Percentiles rank a stretch among this genome's conserved stretches.
Conservation (phyloP, 2,797 vertebrate species). For the Tamandua tetradactyla region DNA sequence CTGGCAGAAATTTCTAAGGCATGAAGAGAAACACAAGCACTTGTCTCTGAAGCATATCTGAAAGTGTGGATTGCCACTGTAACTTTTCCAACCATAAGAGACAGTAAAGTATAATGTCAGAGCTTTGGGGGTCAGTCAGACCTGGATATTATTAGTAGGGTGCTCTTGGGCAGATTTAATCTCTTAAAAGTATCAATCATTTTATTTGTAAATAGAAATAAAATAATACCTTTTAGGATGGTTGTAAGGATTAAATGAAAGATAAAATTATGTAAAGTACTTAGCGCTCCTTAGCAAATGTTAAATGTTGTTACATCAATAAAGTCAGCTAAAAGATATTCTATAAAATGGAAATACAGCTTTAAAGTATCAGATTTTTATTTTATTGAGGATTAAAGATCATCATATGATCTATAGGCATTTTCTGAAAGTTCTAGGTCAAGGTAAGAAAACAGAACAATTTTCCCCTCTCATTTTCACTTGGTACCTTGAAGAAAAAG, state of each 20-base stretch:
- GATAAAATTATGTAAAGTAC: background rate
- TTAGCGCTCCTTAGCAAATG: background rate
- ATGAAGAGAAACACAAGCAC: background rate
- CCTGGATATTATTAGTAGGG: background rate
- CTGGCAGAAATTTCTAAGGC: background rate
- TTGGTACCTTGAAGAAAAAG: conserved; percentile 27
- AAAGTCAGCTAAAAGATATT: conserved; percentile 34
- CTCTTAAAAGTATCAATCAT: conserved; percentile 6
- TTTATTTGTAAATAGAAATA: conserved; percentile 4
- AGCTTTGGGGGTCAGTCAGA: background rate
- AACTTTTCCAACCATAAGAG: background rate
- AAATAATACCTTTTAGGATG: background rate
- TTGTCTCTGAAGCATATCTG: background rate
- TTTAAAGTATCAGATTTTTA: conserved; percentile 26
- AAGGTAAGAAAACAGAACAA: conserved; percentile 6
- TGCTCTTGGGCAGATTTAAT: background rate
- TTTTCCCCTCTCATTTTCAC: conserved; percentile 42
- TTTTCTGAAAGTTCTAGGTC: background rate
- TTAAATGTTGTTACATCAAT: conserved; percentile 28
- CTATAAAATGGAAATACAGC: background rate
- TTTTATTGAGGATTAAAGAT: conserved; percentile 19
- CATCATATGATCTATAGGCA: background rate
- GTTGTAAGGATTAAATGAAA: conserved; percentile 25
- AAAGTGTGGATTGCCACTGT: background rate
- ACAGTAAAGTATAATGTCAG: background rate